Percentiles rank a stretch among this genome's conserved stretches.
Conservation (phyloP, 2,888 invertebrate genomes). For the Drosophila merina region DNA sequence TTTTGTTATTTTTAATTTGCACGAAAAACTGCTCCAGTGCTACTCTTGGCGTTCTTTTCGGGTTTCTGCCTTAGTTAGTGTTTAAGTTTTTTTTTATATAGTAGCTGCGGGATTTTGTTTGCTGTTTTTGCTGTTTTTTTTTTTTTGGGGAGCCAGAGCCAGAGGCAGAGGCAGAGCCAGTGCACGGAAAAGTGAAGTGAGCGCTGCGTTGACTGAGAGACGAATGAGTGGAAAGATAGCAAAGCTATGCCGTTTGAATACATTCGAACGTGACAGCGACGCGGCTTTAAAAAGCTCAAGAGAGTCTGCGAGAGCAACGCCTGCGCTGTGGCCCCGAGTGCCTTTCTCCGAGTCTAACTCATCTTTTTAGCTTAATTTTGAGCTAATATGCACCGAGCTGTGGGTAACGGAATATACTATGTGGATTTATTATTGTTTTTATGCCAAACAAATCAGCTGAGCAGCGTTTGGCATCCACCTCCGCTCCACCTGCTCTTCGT, state of each 20-base stretch:
- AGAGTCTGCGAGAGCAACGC: constrained; percentile 33
- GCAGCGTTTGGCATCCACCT: constrained; percentile 3
- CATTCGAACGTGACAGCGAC: constrained; percentile 9
- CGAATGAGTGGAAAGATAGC: constrained; percentile 39
- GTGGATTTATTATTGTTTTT: constrained; percentile 70
- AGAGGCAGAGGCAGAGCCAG: constrained; percentile 32
- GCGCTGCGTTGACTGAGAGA: constrained; percentile 58
- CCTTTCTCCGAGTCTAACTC: constrained; percentile 7
- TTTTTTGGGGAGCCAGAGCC: constrained; percentile 25
- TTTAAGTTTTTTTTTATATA: constrained; percentile 28
- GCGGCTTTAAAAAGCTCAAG: constrained; percentile 21
- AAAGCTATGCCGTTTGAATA: background rate
- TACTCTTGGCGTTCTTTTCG: constrained; percentile 30
- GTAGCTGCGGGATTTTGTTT: constrained; percentile 6
- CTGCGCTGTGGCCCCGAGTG: constrained; percentile 62
- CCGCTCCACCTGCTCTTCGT: constrained; percentile 8
- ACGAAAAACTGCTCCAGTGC: constrained; percentile 12
- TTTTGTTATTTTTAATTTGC: constrained; percentile 10
- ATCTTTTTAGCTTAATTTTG: constrained; percentile 11
- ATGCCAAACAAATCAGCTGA: constrained; percentile 64
- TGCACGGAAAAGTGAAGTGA: constrained; percentile 68
- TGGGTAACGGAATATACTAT: constrained; percentile 8
- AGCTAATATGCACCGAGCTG: background rate
- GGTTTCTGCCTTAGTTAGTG: constrained; percentile 7
- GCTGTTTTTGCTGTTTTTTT: constrained; percentile 16